Conservation (phyloP, 2,888 invertebrate genomes). For the Platycnemis pennipes region DNA sequence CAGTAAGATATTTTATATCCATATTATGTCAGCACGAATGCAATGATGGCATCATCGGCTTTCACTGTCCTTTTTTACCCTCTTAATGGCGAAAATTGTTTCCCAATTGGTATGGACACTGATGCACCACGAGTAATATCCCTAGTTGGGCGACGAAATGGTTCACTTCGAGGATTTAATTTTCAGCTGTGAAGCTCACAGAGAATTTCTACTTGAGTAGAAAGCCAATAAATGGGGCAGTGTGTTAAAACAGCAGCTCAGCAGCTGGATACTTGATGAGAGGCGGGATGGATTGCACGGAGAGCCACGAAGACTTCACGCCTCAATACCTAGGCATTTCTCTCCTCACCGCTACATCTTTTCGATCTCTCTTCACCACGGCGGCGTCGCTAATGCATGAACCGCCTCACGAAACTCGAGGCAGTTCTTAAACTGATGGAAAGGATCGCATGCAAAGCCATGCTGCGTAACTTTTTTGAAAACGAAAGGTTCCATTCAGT, state of each 20-base stretch:
- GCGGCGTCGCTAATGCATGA: not conserved
- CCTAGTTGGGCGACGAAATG: no score
- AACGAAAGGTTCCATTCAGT: no score
- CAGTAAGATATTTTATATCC: no score
- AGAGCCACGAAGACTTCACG: conserved; percentile 8
- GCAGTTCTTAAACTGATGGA: no score
- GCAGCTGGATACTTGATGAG: not conserved
- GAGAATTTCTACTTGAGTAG: not conserved
- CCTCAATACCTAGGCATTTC: not conserved
- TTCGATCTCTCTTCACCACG: not conserved
- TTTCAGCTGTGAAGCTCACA: not conserved
- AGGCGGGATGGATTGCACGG: not conserved
- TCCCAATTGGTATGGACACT: no score
- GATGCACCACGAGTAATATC: no score
- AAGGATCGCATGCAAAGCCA: no score
- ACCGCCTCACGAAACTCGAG: not conserved
- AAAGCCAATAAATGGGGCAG: not conserved
- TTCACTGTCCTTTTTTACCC: no score
- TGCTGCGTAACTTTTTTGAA: no score
- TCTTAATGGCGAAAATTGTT: no score
- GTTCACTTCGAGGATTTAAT: not conserved
- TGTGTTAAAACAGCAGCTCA: not conserved
- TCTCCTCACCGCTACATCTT: not conserved
- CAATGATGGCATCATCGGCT: no score
- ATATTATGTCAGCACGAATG: no score